Base-by-base conservation (phyloP, 2,113 vertebrate genomes). In the Hydrolagus affinis region DNA sequence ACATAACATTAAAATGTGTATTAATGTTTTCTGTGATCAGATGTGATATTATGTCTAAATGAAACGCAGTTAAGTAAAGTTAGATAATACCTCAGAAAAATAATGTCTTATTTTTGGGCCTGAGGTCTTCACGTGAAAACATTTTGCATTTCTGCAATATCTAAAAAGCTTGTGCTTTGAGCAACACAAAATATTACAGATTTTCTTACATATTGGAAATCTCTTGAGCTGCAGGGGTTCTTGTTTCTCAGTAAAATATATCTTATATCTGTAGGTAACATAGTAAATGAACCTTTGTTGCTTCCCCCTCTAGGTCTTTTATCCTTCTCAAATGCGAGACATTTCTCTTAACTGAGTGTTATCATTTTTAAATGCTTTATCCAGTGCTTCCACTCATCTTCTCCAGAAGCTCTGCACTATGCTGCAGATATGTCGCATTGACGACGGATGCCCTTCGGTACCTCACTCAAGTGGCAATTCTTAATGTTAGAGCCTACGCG, bases 151-250 rank as follows among this genome's bases (percentile, higher is more conserved):
- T 60, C 57, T 78, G 59, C 57, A 83, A 9, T 83, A 62, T 28
- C 66, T 83, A 60, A 83, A 83, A 11, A 64, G 66, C 66, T 28
- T 83, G 78, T 83, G 78, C 60, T 83, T 83, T 17, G 19, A 83
- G 23, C 25, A 83, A 83, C 78, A 83, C 25, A 83, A 83, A 83
- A 68, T 19, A 83, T 30, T 83, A 68, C 66, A 25, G 76, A 66
- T 83, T 83, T 83, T 83, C 23, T 83, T 83, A 66, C 62, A 15
- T 66, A n/a, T 83, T 19, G 30, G 9, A 83, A 83, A 83, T 83
- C 62, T 64, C 2, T 68, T 83, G 25, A 64, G 60, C 78, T 64
- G 30, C 19, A 66, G 78, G 78, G 78, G 15, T 83, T 83, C 78
- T n/a, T 83, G 10, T 66, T 68, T 66, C 62, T 66, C 62, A 64